Conservation (phyloP, 2,888 invertebrate species). For the Podotricha telesiphe region DNA sequence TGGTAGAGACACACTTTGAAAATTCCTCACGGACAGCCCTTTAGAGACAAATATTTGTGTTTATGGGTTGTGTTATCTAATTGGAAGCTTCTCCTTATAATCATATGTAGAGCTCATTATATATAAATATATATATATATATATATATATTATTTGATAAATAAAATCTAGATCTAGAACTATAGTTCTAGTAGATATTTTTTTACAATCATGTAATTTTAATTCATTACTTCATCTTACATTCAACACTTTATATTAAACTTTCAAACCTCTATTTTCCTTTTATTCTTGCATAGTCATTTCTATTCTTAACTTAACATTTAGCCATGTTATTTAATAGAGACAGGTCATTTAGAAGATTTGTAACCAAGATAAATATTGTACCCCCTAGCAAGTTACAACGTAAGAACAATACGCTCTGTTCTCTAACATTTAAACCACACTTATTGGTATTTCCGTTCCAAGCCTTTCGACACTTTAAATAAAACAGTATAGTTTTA, state of each 20-base stretch:
- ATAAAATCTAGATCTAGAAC: not conserved
- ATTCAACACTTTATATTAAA: not conserved
- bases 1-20: constrained; percentile 1
- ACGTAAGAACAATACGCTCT: constrained; percentile 32
- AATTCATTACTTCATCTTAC: not conserved
- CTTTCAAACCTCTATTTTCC: not conserved
- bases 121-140: not conserved
- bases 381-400: constrained; percentile 31
- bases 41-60: not conserved
- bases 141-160: not conserved
- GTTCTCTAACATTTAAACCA: constrained; percentile 29
- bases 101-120: not conserved
- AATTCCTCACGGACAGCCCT: not conserved
- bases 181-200: no score
- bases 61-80: not conserved
- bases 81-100: not conserved
- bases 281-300: constrained; percentile 6
- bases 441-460: constrained; percentile 34
- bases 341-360: constrained; percentile 21
- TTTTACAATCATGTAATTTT: no score
- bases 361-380: constrained; percentile 18
- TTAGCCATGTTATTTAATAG: constrained; percentile 15
- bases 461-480: constrained; percentile 32
- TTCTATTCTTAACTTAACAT: not conserved
- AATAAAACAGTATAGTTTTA: constrained; percentile 25